Evolutionary conservation across 2,888 invertebrate species (phyloP).

Genomic region (Dasypolia templi): DNA sequence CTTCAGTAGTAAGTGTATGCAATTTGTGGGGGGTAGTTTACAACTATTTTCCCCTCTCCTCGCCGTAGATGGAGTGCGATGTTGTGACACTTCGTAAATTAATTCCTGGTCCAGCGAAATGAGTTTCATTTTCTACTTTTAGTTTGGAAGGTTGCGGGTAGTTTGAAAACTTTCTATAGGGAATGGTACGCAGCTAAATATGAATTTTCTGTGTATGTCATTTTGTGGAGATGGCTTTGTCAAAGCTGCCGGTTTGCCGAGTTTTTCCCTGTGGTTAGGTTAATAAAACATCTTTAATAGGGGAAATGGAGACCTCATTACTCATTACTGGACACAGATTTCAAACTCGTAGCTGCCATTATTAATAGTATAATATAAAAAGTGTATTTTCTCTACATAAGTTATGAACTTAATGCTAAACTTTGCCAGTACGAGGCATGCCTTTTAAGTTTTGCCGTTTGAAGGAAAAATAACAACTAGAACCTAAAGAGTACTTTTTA

Average conservation of each 20-base stretch:
- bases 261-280: not conserved
- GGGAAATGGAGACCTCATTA: too few species aligned
- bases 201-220: slow-evolving; percentile 19
- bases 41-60: slow-evolving; percentile 25
- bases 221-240: slow-evolving; percentile 7
- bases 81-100: slow-evolving; percentile 65
- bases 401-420: too few species aligned
- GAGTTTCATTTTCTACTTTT: slow-evolving; percentile 53
- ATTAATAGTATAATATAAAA: too few species aligned
- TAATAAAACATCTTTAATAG: not conserved
- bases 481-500: too few species aligned
- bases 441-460: too few species aligned
- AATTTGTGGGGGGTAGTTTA: slow-evolving; percentile 37
- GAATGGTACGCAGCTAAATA: slow-evolving; percentile 25
- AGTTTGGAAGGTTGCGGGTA: slow-evolving; percentile 35
- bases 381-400: too few species aligned
- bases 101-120: slow-evolving; percentile 55
- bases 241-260: not conserved
- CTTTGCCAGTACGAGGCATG: too few species aligned
- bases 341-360: too few species aligned
- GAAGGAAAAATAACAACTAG: too few species aligned
- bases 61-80: slow-evolving; percentile 12
- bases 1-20: slow-evolving; percentile 24
- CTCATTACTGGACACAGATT: too few species aligned
- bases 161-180: slow-evolving; percentile 37